Base-by-base conservation (phyloP, 92 coral and sea anemone species). In the Heteractis magnifica region DNA sequence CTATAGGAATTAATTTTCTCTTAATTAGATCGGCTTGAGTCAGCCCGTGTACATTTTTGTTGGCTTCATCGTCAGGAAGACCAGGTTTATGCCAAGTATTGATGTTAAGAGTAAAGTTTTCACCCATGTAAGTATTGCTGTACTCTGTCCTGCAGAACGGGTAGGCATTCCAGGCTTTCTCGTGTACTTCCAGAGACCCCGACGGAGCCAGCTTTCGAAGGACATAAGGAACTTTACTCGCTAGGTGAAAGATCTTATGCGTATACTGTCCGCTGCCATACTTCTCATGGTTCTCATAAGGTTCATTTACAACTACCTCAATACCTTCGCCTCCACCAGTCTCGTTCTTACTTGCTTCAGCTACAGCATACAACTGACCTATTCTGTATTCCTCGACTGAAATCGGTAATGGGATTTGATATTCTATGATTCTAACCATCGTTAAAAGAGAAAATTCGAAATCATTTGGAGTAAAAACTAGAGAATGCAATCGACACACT, bases 271-370 rank as follows among this genome's bases (percentile, higher is more conserved):
- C 92, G 20, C 70, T 62, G 23, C 70, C 70, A 62, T 62, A 62
- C 70, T 62, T 62, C 70, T n/a, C 26, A 18, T 62, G 70, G n/a
- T n/a, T 8, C 3, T 62, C 70, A 6, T 62, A 62, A 12, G 98
- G 90, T 51, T 83, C 87, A 86, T 96, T 96, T 41, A 0, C 48
- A 0, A 90, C 23, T 4, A 96, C 95, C 87, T 96, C 99, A 20
- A 96, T 91, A 23, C 99, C 99, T 70, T 96, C 99, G 51, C 99
- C 99, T 26, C 96, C 99, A 50, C 99, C 99, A 6, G 99, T 96
- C 68, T 96, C 99, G 76, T 94, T 96, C 76, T 90, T 96, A 83
- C 98, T 94, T 53, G 99, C 99, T 80, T 96, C 99, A 7, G 99
- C 98, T 10, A 96, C 99, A 52, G 98, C 90, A 53, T 94, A 96